These are phyloP conservation scores for Oryzias sinensis DNA, from an alignment of 2,797 vertebrate species.

Conservation along the genomic window DNA sequence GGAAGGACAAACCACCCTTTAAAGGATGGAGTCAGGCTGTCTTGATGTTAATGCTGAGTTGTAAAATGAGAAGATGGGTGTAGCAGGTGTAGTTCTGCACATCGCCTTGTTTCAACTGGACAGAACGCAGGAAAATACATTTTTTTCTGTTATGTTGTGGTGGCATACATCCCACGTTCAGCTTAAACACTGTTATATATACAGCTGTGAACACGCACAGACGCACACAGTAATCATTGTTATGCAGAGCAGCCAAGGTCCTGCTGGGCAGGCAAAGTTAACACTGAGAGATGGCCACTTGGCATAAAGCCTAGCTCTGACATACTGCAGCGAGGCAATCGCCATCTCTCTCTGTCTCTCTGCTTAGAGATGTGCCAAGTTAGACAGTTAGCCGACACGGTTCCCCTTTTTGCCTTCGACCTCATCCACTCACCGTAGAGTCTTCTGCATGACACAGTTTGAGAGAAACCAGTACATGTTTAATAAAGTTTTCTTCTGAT, in stretches of 20 bases:
- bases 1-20: slow-evolving; percentile 1
- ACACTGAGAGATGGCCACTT: slow-evolving; percentile 63
- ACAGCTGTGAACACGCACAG: slow-evolving; percentile 10
- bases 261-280: slow-evolving; percentile 62
- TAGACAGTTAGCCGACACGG: slow-evolving; percentile 46
- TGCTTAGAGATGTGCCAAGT: slow-evolving; percentile 38
- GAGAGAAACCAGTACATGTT: slow-evolving; percentile 1
- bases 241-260: slow-evolving; percentile 42
- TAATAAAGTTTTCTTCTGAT: slow-evolving; percentile 2
- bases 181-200: slow-evolving; percentile 14
- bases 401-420: slow-evolving; percentile 32
- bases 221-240: slow-evolving; percentile 1
- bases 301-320: slow-evolving; percentile 60
- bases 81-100: slow-evolving; percentile 16
- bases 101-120: slow-evolving; percentile 14
- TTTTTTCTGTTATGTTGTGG: slow-evolving; percentile 32
- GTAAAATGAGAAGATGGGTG: slow-evolving; percentile 7
- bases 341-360: slow-evolving; percentile 22
- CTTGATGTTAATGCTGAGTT: slow-evolving; percentile 3
- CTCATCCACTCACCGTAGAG: slow-evolving; percentile 27
- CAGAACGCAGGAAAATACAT: slow-evolving; percentile 26
- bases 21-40: slow-evolving; percentile 11
- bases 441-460: slow-evolving; percentile 3
- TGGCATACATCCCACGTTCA: slow-evolving; percentile 27
- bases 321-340: slow-evolving; percentile 48